Evolutionary conservation across 2,797 vertebrate genomes (phyloP).

Genomic region (Hapalemur alaotrensis): DNA sequence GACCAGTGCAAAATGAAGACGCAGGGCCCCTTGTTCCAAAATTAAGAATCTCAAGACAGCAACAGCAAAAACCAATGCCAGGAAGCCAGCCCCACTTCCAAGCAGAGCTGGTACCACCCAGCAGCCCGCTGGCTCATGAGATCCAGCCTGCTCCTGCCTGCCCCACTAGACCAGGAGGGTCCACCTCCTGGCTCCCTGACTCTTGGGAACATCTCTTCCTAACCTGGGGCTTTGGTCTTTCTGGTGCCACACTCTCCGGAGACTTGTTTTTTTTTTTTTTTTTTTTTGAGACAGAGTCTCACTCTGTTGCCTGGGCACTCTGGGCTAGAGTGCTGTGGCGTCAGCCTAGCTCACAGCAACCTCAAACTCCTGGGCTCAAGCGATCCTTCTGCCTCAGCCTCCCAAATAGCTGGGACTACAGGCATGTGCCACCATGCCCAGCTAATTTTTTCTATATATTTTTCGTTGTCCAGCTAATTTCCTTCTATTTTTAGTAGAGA

Average conservation of each 20-base stretch:
- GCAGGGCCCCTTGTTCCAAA: neutral
- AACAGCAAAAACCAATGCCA: neutral
- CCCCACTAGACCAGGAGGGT: neutral
- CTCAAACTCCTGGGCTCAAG: no score
- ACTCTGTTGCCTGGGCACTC: no score
- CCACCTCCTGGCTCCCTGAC: neutral
- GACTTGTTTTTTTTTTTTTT: neutral
- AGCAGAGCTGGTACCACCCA: neutral
- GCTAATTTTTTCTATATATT: no score
- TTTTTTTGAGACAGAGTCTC: no score
- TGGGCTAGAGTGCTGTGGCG: no score
- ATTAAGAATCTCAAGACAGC: constrained; percentile 1
- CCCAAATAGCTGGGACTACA: no score
- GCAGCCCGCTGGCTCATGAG: neutral
- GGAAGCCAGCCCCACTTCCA: neutral
- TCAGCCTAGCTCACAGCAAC: no score
- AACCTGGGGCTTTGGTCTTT: neutral
- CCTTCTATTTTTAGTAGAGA: no score
- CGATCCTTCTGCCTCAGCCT: no score
- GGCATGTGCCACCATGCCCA: no score
- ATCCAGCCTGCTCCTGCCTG: neutral
- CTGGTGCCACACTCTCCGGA: neutral
- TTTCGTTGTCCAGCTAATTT: no score
- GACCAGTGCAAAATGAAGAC: neutral
- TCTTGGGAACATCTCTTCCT: neutral